Conservation (phyloP, 2,888 invertebrate species). For the Trichopoda pennipes region DNA sequence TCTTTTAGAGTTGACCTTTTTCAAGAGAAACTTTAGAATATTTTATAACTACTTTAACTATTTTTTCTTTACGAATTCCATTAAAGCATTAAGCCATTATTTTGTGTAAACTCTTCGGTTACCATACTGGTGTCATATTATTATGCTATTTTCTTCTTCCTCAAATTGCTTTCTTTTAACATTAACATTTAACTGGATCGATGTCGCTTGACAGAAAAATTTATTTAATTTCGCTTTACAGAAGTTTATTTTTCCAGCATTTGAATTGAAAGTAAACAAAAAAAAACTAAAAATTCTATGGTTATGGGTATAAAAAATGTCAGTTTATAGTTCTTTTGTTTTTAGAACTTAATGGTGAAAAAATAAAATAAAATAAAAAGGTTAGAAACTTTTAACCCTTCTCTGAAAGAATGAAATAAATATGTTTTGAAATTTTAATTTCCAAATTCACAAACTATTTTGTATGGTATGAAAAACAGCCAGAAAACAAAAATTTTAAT, state of each 20-base stretch:
- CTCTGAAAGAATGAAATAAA: too few species aligned
- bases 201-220: neutral
- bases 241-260: neutral
- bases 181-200: neutral
- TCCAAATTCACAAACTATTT: too few species aligned
- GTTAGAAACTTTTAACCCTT: too few species aligned
- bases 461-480: too few species aligned
- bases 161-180: neutral
- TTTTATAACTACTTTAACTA: neutral
- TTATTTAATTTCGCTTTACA: neutral
- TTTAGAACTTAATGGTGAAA: too few species aligned
- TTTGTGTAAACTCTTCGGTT: neutral
- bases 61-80: neutral
- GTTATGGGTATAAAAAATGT: neutral
- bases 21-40: conserved; percentile 14
- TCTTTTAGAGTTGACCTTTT: conserved; percentile 27
- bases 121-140: conserved; percentile 18
- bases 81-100: conserved; percentile 3
- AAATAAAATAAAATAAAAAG: too few species aligned
- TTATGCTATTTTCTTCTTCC: neutral
- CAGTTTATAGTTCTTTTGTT: too few species aligned
- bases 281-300: too few species aligned
- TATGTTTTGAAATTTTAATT: too few species aligned
- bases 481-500: too few species aligned
- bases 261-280: too few species aligned